A percentile compares a stretch with the other conserved stretches of the same genome.
These are phyloP conservation scores for Hystrix brachyura DNA, from an alignment of 2,113 vertebrate species.

Conservation along the genomic window DNA sequence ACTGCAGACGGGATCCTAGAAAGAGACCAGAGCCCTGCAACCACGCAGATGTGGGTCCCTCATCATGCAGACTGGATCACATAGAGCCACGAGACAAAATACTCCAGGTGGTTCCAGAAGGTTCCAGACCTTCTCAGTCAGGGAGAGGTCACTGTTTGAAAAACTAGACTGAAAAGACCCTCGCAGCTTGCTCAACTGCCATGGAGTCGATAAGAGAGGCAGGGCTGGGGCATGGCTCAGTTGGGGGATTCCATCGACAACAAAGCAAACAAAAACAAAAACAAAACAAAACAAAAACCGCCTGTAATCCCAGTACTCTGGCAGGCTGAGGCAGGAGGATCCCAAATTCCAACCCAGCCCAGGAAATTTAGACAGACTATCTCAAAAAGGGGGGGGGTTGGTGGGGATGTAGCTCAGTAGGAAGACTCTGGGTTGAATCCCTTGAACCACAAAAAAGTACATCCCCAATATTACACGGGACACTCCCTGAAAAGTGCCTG, in stretches of 20 bases:
- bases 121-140: not conserved
- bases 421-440: not conserved
- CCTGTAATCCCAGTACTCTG: not conserved
- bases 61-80: not conserved
- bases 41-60: rapidly evolving
- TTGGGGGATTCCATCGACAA: not conserved
- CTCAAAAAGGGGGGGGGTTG: not conserved
- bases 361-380: not conserved
- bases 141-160: not conserved
- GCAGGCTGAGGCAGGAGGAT: not conserved
- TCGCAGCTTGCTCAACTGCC: not conserved
- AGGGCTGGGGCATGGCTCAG: not conserved
- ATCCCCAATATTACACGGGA: not conserved
- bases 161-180: not conserved
- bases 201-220: rapidly evolving
- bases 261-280: not conserved
- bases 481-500: not conserved
- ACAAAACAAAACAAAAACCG: not conserved
- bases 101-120: not conserved
- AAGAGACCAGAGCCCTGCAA: not conserved
- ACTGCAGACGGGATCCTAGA: not conserved
- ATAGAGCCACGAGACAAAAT: not conserved
- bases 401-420: not conserved
- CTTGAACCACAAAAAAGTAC: not conserved
- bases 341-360: not conserved